Base-by-base conservation (phyloP, 2,888 invertebrate species). In the Philhelius pedissequus region DNA sequence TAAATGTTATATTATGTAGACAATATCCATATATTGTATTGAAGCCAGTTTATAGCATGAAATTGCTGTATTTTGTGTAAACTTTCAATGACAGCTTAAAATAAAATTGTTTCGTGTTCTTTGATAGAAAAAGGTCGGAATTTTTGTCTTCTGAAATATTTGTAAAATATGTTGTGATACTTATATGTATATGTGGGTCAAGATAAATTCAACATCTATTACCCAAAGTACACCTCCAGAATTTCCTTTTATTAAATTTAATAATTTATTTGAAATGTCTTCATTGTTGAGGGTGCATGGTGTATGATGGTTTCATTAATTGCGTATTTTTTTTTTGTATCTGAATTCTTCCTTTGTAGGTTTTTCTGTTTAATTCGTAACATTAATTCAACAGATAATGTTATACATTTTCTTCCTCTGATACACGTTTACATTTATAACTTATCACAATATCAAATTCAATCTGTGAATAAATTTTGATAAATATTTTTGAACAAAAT, bases 61-160 rank as follows among this genome's bases (percentile, higher is more conserved):
- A 60, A 60, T 48, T 58, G 58, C 48, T 48, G 43, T 64, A 32
- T 48, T 32, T 64, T 48, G 30, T 45, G 66, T 50, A 68, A 68
- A 58, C 56, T 32, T 64, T 64, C 48, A 64, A 64, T 64, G 45
- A 27, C 60, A 40, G 40, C 5, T n/a, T 22, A 32, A 13, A 64
- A 48, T 43, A 43, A 1, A 45, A 22, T 48, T 48, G 22, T 32
- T 27, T 18, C 35, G 48, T n/a, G 30, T 64, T 64, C 64, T 32
- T 64, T 48, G 13, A 48, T 64, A 30, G 27, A 62, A 64, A 62
- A 64, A 43, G 48, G 64, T 64, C 22, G 3, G n/a, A 15, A 43
- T 43, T 62, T 43, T 45, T 64, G 22, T 64, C 64, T 20, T 48
- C 18, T 64, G 32, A 48, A 27, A 64, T 48, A n/a, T n/a, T n/a